Conservation (phyloP, 2,797 vertebrate species). For the Gymnothorax reevesii region DNA sequence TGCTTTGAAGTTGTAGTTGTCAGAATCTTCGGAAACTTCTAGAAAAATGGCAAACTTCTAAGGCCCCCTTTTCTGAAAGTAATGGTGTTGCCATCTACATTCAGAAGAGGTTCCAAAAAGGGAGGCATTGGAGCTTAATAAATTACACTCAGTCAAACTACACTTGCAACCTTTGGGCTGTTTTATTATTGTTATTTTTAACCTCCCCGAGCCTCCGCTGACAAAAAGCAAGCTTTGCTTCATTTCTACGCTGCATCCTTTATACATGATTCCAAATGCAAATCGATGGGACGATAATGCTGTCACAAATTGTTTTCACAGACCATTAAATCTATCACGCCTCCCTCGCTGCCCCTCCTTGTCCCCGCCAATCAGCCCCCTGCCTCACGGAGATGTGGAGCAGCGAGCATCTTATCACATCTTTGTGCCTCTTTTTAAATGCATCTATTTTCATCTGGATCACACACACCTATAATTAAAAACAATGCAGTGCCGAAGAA, state of each 20-base stretch:
- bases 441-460: constrained; percentile 25
- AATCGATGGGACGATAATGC: not conserved
- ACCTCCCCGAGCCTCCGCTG: not conserved
- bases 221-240: not conserved
- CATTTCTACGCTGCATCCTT: not conserved
- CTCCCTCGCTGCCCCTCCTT: too few species aligned
- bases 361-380: not conserved
- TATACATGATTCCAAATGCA: not conserved
- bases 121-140: constrained; percentile 16
- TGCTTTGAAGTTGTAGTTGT: constrained; percentile 36
- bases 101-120: constrained; percentile 12
- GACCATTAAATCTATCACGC: not conserved
- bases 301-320: not conserved
- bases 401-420: not conserved
- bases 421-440: not conserved
- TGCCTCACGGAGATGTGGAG: not conserved
- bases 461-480: constrained; percentile 36
- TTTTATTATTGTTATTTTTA: not conserved
- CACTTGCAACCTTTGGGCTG: not conserved
- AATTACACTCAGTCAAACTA: constrained; percentile 37
- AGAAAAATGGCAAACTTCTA: constrained; percentile 42
- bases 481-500: constrained; percentile 17
- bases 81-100: constrained; percentile 20
- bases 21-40: constrained; percentile 38
- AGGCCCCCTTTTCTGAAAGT: constrained; percentile 4